phyloP scores from a whole-genome alignment of 2,113 vertebrate species.

The Calyptomena viridis region DNA sequence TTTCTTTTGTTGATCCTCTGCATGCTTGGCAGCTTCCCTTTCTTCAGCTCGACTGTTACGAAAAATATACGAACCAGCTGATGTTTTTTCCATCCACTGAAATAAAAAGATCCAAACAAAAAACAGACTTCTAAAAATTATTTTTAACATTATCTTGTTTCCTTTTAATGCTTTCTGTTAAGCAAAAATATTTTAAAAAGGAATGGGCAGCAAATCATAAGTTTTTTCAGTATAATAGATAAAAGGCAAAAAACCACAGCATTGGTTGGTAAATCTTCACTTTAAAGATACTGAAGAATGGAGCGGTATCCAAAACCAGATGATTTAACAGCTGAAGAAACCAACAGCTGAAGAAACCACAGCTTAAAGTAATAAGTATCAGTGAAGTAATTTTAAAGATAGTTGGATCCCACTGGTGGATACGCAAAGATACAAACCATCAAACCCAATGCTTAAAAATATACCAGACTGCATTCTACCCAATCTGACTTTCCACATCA shows the following conservation, averaged over 20 bases:
- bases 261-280: neutral
- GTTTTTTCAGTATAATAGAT: neutral
- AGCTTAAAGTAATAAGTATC: neutral
- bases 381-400: neutral
- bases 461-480: neutral
- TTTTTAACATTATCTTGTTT: neutral
- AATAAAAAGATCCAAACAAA: constrained; percentile 17
- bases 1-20: constrained; percentile 78
- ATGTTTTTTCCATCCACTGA: constrained; percentile 94
- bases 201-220: neutral
- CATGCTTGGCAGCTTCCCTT: constrained; percentile 80
- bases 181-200: neutral
- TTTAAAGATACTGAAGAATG: neutral
- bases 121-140: neutral
- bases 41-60: constrained; percentile 89
- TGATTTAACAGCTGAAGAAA: neutral
- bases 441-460: neutral
- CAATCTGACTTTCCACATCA: neutral
- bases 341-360: neutral
- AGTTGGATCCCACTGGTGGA: too few species aligned
- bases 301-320: neutral
- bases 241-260: neutral
- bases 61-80: constrained; percentile 83
- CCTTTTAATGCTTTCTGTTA: neutral
- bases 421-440: neutral